phyloP scores from a whole-genome alignment of 2,113 vertebrate genomes.

The Vombatus ursinus region DNA sequence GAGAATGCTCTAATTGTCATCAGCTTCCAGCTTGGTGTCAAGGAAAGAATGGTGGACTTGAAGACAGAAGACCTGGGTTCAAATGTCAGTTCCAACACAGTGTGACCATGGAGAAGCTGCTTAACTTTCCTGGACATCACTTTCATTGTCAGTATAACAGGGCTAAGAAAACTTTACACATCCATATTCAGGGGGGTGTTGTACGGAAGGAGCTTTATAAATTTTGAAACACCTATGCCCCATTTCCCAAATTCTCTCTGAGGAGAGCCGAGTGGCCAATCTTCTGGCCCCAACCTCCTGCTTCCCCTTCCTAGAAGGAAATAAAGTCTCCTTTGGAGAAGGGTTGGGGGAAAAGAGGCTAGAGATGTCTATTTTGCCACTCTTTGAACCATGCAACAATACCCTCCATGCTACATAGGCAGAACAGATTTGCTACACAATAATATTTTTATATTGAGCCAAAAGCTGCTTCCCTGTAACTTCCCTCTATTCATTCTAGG shows the following conservation, averaged over 20 bases:
- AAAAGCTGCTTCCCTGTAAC: not conserved
- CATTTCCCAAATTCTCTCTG: no score
- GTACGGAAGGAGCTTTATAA: not conserved
- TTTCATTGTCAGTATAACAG: not conserved
- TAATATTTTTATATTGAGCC: not conserved
- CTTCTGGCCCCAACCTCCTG: no score
- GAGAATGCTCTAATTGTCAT: not conserved
- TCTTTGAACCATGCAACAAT: not conserved
- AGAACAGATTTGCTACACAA: not conserved
- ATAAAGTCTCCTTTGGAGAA: not conserved
- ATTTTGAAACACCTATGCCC: not conserved
- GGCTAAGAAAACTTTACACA: not conserved
- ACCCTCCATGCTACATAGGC: not conserved
- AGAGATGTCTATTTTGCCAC: not conserved
- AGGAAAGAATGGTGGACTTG: not conserved
- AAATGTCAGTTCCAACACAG: not conserved
- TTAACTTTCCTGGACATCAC: not conserved
- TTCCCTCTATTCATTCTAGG: not conserved
- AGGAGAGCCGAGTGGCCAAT: no score
- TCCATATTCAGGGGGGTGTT: not conserved
- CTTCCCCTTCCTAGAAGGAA: no score
- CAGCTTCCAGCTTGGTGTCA: not conserved
- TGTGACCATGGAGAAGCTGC: not conserved
- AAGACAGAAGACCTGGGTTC: not conserved
- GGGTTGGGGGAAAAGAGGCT: not conserved